Evolutionary conservation across 2,113 vertebrate species (phyloP).

Genomic region (Naja naja): DNA sequence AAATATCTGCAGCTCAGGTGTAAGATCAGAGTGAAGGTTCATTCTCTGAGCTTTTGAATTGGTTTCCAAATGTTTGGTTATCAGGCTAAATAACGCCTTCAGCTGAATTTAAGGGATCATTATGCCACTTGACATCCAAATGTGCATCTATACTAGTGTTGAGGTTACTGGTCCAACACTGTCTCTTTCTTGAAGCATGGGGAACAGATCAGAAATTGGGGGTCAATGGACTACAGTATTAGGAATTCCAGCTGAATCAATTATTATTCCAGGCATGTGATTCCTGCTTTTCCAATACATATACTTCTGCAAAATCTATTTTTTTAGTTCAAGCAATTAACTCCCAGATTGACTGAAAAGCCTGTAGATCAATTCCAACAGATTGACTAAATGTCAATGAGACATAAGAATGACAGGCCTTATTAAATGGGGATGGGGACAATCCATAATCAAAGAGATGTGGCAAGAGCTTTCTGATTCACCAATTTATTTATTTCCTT

Average conservation of each 20-base stretch:
- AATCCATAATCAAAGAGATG: not conserved
- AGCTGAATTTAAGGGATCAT: not conserved
- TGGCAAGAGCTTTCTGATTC: not conserved
- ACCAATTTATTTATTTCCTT: not conserved
- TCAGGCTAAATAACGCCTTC: no score
- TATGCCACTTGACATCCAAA: not conserved
- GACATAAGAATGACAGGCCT: not conserved
- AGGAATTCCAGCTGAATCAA: not conserved
- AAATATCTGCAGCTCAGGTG: no score
- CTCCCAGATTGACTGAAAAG: not conserved
- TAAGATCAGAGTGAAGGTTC: no score
- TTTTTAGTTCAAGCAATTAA: not conserved
- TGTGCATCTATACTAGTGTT: not conserved
- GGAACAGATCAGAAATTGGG: not conserved
- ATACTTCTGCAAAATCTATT: not conserved
- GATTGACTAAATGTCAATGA: not conserved
- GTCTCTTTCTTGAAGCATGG: not conserved
- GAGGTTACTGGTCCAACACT: not conserved
- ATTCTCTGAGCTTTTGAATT: no score
- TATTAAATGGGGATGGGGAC: not conserved
- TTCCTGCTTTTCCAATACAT: not conserved
- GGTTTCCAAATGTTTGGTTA: no score
- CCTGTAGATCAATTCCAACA: not conserved
- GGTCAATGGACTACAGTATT: not conserved
- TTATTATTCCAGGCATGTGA: not conserved